A percentile compares a stretch with the other conserved stretches of the same genome.
Evolutionary conservation across 1,140 invertebrate genomes (phyloP).

Genomic region (Drosophila funebris): DNA sequence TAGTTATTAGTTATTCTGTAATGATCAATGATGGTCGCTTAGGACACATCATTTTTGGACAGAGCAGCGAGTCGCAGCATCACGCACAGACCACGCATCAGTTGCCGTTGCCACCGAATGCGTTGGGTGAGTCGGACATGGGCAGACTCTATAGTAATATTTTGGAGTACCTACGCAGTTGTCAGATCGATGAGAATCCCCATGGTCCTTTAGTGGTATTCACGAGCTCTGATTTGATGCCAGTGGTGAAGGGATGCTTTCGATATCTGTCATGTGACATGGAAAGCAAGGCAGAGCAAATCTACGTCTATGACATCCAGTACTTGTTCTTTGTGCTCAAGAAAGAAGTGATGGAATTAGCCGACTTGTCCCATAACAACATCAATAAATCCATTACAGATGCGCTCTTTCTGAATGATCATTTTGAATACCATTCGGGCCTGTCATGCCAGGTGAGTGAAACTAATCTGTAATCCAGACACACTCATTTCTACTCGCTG

Average conservation of each 20-base stretch:
- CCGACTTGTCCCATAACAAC: constrained; percentile 18
- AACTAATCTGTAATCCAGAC: background rate
- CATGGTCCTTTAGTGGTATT: constrained; percentile 52
- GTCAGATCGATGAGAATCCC: background rate
- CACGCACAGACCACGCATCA: constrained; percentile 56
- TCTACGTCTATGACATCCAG: constrained; percentile 61
- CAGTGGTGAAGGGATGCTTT: constrained; percentile 63
- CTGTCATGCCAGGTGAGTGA: constrained; percentile 63
- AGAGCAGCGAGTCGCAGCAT: constrained; percentile 48
- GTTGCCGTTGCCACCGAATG: constrained; percentile 68
- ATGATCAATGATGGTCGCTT: background rate
- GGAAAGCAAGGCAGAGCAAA: background rate
- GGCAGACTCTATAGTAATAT: constrained; percentile 57
- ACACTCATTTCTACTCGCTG: background rate
- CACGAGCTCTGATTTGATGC: constrained; percentile 44
- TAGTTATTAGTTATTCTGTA: background rate
- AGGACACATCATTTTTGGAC: constrained; percentile 62
- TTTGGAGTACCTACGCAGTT: constrained; percentile 39
- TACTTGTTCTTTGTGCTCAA: constrained; percentile 68
- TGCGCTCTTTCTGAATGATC: constrained; percentile 48
- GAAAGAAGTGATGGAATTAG: constrained; percentile 43
- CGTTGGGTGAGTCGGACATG: constrained; percentile 65
- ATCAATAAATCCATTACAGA: constrained; percentile 53
- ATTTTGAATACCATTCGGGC: constrained; percentile 58
- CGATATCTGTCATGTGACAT: constrained; percentile 45